phyloP scores from a whole-genome alignment of 1,140 invertebrate genomes.

The Drosophila hydei region DNA sequence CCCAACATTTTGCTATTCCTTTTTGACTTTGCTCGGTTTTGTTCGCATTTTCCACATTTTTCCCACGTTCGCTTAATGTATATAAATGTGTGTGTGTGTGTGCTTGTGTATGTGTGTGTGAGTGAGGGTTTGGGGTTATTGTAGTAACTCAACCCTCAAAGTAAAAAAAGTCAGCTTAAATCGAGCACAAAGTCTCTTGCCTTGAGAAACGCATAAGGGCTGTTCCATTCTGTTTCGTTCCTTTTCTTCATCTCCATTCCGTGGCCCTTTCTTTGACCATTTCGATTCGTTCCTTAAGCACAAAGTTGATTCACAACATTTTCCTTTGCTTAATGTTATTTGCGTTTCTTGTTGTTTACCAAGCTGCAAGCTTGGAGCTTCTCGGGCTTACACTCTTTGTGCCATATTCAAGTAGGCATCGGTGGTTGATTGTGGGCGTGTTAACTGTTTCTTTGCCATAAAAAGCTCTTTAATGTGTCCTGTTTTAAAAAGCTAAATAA shows the following conservation, averaged over 20 bases:
- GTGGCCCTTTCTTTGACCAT: neutral
- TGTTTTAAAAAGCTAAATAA: too few species aligned
- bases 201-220: constrained; percentile 20
- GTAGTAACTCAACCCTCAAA: constrained; percentile 40
- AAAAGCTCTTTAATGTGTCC: neutral
- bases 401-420: neutral
- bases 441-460: neutral
- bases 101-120: too few species aligned
- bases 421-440: neutral
- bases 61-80: constrained; percentile 50
- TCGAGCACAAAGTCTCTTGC: constrained; percentile 44
- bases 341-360: neutral
- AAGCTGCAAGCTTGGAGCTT: neutral
- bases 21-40: constrained; percentile 40
- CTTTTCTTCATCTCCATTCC: neutral
- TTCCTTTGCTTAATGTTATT: neutral
- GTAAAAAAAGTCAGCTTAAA: constrained; percentile 32
- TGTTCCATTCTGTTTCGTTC: constrained; percentile 21
- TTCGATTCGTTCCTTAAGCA: constrained; percentile 26
- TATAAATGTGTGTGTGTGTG: neutral
- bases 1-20: constrained; percentile 41
- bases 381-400: neutral
- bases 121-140: constrained; percentile 2
- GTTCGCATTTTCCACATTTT: constrained; percentile 60
- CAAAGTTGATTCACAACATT: constrained; percentile 12